These are phyloP conservation scores for Colistium nudipinnis DNA, from an alignment of 2,113 vertebrate genomes.

Conservation along the genomic window DNA sequence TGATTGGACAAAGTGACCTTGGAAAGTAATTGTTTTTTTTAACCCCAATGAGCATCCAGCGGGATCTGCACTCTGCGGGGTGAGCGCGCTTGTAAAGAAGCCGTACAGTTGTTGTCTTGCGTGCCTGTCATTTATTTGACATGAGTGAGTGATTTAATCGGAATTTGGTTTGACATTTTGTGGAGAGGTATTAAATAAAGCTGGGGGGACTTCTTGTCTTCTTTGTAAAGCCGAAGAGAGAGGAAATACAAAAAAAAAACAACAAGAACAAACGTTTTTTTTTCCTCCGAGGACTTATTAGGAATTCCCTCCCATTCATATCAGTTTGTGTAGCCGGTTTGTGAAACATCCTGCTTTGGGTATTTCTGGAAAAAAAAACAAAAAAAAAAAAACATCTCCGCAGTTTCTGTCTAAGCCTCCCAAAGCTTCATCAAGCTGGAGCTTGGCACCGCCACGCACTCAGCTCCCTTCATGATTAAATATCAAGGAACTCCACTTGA, in stretches of 20 bases:
- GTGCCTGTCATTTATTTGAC: slow-evolving; percentile 12
- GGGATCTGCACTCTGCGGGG: slow-evolving; percentile 46
- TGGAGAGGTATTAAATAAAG: slow-evolving; percentile 10
- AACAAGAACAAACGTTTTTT: background rate
- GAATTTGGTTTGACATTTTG: slow-evolving; percentile 15
- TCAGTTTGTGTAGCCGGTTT: slow-evolving; percentile 31
- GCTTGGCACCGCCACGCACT: slow-evolving; percentile 59
- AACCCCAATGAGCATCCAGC: background rate
- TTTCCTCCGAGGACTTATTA: slow-evolving; percentile 24
- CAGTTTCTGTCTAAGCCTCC: slow-evolving; percentile 63
- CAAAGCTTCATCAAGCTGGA: slow-evolving; percentile 61
- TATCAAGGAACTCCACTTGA: slow-evolving; percentile 87
- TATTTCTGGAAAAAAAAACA: no score
- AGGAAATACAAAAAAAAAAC: no score
- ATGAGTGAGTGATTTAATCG: background rate
- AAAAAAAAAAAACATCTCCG: slow-evolving; percentile 48
- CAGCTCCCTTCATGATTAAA: slow-evolving; percentile 87
- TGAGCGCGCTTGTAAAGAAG: slow-evolving; percentile 18
- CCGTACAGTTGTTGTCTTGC: background rate
- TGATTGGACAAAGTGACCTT: slow-evolving; percentile 5
- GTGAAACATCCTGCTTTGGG: slow-evolving; percentile 48
- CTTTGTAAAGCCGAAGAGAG: no score
- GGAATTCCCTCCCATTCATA: slow-evolving; percentile 27
- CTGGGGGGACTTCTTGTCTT: slow-evolving; percentile 2
- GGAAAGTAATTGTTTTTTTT: slow-evolving; percentile 9